Evolutionary conservation across 2,888 invertebrate species (phyloP).

Genomic region (Scaptomyza flava): DNA sequence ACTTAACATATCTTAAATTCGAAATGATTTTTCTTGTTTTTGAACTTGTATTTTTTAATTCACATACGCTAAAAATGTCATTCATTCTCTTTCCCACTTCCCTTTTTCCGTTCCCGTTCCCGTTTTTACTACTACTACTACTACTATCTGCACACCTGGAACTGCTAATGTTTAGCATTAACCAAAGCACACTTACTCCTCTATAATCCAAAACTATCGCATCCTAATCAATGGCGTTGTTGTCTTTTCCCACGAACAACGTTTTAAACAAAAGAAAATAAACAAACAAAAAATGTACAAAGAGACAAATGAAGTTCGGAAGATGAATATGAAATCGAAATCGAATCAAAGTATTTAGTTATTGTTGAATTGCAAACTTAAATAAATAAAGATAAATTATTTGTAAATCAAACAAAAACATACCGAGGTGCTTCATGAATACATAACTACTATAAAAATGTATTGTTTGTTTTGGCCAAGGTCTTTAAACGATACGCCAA

Average conservation of each 20-base stretch:
- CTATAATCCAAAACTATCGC: conserved; percentile 47
- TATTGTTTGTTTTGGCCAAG: conserved; percentile 66
- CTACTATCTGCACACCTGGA: conserved; percentile 51
- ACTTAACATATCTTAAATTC: conserved; percentile 63
- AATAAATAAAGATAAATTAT: conserved; percentile 77
- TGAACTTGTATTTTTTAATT: conserved; percentile 54
- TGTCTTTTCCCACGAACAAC: conserved; percentile 37
- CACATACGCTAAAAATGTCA: conserved; percentile 2
- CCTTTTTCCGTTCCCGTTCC: conserved; percentile 14
- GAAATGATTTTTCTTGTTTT: conserved; percentile 42
- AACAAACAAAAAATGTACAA: conserved; percentile 75
- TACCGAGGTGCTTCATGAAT: conserved; percentile 13
- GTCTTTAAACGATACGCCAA: conserved; percentile 49
- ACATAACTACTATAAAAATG: conserved; percentile 23
- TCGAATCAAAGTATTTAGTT: conserved; percentile 71
- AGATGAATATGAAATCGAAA: conserved; percentile 42
- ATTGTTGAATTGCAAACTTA: conserved; percentile 73
- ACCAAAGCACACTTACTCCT: conserved; percentile 31
- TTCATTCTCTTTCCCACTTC: conserved; percentile 13
- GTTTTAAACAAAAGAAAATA: conserved; percentile 47
- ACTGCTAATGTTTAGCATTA: conserved; percentile 48
- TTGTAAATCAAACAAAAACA: conserved; percentile 58
- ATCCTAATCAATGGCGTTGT: conserved; percentile 42
- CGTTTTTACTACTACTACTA: conserved; percentile 18
- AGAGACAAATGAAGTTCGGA: conserved; percentile 78